phyloP scores from a whole-genome alignment of 1,140 invertebrate species.

The Caenorhabditis latens region DNA sequence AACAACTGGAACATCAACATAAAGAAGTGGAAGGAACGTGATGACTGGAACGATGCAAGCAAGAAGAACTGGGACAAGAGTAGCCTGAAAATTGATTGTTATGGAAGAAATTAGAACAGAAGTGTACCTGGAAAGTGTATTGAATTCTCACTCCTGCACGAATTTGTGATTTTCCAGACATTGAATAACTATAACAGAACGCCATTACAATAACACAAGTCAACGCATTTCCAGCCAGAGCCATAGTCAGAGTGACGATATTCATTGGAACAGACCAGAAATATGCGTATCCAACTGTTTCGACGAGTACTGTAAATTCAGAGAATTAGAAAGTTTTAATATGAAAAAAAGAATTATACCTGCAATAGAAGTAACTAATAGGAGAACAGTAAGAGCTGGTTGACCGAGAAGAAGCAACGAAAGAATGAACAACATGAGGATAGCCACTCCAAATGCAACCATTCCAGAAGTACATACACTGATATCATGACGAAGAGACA shows the following conservation, averaged over 20 bases:
- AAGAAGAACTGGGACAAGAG: conserved; percentile 55
- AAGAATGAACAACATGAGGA: conserved; percentile 52
- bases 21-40: conserved; percentile 61
- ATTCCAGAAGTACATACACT: conserved; percentile 45
- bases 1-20: conserved; percentile 61
- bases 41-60: conserved; percentile 62
- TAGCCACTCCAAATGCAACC: conserved; percentile 26
- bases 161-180: conserved; percentile 57
- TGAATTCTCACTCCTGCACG: conserved; percentile 58
- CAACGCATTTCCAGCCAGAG: conserved; percentile 61
- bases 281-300: conserved; percentile 60
- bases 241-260: conserved; percentile 61
- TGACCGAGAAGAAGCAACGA: conserved; percentile 63
- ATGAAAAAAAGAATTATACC: background rate
- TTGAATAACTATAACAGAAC: conserved; percentile 63
- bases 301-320: conserved; percentile 24
- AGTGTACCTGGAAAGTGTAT: conserved; percentile 61
- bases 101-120: background rate
- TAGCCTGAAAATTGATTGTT: conserved; percentile 47
- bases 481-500: conserved; percentile 64
- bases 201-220: conserved; percentile 63
- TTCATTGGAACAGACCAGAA: conserved; percentile 64
- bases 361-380: conserved; percentile 55
- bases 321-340: background rate
- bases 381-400: conserved; percentile 56